A percentile compares a stretch with the other conserved stretches of the same genome.
phyloP scores from a whole-genome alignment of 1,140 invertebrate species.

The Caenorhabditis brenneri region DNA sequence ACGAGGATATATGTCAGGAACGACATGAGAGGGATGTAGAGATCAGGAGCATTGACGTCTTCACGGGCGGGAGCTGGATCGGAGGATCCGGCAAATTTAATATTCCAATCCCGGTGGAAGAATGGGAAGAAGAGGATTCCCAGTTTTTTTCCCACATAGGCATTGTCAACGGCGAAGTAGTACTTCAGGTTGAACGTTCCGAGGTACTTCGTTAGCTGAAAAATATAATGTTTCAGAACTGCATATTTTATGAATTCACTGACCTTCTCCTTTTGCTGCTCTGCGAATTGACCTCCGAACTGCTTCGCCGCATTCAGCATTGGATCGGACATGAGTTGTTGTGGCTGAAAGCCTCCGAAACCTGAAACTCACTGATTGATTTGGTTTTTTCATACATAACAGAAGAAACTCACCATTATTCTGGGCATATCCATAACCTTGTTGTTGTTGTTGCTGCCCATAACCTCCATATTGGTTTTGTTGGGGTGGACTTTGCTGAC shows the following conservation, averaged over 20 bases:
- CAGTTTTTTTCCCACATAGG: conserved; percentile 90
- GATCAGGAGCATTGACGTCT: conserved; percentile 96
- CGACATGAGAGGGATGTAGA: conserved; percentile 91
- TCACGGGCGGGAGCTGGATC: conserved; percentile 88
- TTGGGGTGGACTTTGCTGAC: not conserved
- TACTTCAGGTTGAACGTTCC: conserved; percentile 90
- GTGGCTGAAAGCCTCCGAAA: conserved; percentile 47
- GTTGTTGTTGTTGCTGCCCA: conserved; percentile 18
- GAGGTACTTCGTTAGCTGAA: conserved; percentile 83
- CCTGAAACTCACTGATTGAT: too few species aligned
- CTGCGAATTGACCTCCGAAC: conserved; percentile 67
- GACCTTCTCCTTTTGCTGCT: conserved; percentile 68
- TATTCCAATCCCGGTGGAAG: conserved; percentile 92
- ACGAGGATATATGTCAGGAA: conserved; percentile 94
- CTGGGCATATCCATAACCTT: conserved; percentile 15
- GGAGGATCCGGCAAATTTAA: conserved; percentile 84
- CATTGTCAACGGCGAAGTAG: conserved; percentile 97
- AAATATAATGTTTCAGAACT: not conserved
- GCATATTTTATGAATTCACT: not conserved
- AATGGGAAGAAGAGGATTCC: conserved; percentile 91
- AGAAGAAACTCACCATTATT: not conserved
- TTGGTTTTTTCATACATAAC: too few species aligned
- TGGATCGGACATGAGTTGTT: conserved; percentile 67
- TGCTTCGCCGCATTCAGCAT: conserved; percentile 63
- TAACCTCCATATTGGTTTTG: conserved; percentile 18